Evolutionary conservation across 2,113 vertebrate genomes (phyloP), one percentile per base, ranked within the genome.

Genomic region (Beaufortia kweichowensis): DNA sequence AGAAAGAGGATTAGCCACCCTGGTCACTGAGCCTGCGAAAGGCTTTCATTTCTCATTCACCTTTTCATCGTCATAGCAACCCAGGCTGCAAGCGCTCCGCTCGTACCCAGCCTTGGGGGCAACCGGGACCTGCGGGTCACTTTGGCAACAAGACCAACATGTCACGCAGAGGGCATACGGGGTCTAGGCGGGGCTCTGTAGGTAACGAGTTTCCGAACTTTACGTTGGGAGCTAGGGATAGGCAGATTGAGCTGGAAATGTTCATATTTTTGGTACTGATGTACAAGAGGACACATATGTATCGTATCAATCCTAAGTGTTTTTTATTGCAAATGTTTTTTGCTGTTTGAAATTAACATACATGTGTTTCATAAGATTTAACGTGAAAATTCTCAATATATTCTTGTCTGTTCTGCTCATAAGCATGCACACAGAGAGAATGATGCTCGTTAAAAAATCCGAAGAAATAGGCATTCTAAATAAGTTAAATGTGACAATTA

Each of bases 1-100:
- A 91, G 80, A 84, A 75, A 82, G 48, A 79, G 87, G 91, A 91
- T 93, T 91, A 93, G 28, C 35, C 35, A 71, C 84, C 63, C 76
- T 62, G 65, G 65, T 85, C 77, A 78, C 78, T 81, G 59, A 50
- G 15, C 50, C 62, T 28, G 4, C 88, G 90, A 91, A 87, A 89
- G 81, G 89, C 88, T 91, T 90, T 89, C 78, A 79, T 41, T 74
- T 62, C 71, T 81, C 80, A 65, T 80, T 75, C 79, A 71, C 46
- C 70, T 66, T 82, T 76, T 56, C 3, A 72, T 81, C 55, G 70
- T 24, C 23, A 67, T 29, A 63, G 82, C 53, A 77, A 89, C 86
- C 82, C 63, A 74, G 84, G 67, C 74, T 71, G 66, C 63, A 11
- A 43, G 63, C 60, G 33, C 77, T 63, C 2, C 33, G 55, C 48